Conservation (phyloP, 2,888 invertebrate genomes). For the Cantharis rustica region DNA sequence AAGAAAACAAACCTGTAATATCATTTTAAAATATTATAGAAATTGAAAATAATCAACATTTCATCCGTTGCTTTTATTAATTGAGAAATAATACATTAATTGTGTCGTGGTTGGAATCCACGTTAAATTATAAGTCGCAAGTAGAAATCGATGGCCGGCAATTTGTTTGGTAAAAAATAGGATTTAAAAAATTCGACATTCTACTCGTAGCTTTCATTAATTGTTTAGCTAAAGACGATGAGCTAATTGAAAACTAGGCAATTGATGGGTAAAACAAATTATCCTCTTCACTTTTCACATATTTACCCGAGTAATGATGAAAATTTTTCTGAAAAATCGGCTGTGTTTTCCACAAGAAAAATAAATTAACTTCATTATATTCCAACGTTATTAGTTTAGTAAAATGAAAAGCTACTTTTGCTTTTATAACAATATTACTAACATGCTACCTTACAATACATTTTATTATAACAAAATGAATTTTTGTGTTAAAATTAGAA, state of each 20-base stretch:
- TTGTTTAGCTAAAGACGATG: background rate
- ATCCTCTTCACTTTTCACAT: background rate
- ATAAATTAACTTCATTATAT: background rate
- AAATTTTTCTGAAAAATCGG: background rate
- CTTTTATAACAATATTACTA: background rate
- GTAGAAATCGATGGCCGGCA: background rate
- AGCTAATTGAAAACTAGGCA: background rate
- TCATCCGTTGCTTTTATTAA: background rate
- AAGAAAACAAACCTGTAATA: too few relatives aligned
- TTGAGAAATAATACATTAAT: too few relatives aligned
- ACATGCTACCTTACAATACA: background rate
- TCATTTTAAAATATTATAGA: background rate
- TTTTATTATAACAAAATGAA: background rate
- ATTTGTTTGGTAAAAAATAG: background rate
- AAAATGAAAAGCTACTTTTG: background rate
- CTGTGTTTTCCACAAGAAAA: background rate
- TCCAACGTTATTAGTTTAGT: background rate
- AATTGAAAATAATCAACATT: background rate
- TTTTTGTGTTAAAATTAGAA: background rate
- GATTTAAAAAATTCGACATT: background rate
- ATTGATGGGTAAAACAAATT: background rate
- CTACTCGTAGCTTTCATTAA: background rate
- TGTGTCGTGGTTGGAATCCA: too few relatives aligned
- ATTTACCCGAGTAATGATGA: background rate
- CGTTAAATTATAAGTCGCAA: too few relatives aligned